Evolutionary conservation across 2,888 invertebrate species (phyloP), one percentile per base, ranked within the genome.

Genomic region (Aproaerema taeniolella): DNA sequence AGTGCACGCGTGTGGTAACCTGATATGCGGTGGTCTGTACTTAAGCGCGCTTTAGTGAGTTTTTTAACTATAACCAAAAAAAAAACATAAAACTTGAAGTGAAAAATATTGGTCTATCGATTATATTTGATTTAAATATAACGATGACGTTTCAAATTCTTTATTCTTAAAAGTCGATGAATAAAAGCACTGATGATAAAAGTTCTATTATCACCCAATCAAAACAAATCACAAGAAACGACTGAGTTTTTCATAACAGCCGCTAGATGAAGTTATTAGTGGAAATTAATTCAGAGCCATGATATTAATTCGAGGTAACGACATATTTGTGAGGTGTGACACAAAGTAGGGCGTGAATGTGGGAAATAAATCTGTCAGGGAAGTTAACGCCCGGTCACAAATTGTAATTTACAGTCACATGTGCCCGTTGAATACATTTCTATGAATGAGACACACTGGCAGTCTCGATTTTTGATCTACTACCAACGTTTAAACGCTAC

Each of bases 281-380:
- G 39, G 50, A 67, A 69, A 73, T 74, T 70, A 76, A 75, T 77
- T 71, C 63, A 63, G 60, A 60, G 59, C 58, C 57, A 53, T 63
- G 60, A 68, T 76, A 78, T 78, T 73, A 77, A 79, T 80, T 74
- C 67, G 63, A 69, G 53, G 61, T 69, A 75, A 75, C 56, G 82
- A 82, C 77, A 70, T 79, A 63, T 81, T 82, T 82, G 81, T 75
- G 81, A 75, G 73, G 62, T 76, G 79, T 66, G 78, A 80, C 71
- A 78, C 68, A 74, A 73, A 79, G 68, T 72, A 72, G 78, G 74
- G 76, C 73, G 73, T 71, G 77, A 67, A 67, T 72, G 60, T 61
- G 67, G 64, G 63, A 66, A 66, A 80, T 82, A 82, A 82, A 82
- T 81, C 80, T 81, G 78, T 82, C 81, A 66, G 42, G 58, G 47